Conservation (phyloP, 2,113 vertebrate genomes). For the Plestiodon gilberti region DNA sequence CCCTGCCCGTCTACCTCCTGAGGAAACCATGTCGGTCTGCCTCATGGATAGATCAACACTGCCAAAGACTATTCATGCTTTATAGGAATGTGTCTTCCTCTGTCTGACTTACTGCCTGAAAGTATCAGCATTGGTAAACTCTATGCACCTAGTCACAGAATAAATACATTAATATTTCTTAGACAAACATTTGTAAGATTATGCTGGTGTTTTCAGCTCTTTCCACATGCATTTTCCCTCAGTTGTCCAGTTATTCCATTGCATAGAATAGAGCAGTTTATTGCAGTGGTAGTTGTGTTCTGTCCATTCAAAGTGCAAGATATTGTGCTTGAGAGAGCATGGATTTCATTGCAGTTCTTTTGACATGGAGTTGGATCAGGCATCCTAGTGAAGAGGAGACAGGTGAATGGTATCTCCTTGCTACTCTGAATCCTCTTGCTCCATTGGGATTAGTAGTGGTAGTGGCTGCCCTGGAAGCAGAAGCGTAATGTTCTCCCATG, state of each 20-base stretch:
- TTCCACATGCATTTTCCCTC: neutral
- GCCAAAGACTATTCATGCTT: neutral
- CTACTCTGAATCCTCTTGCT: neutral
- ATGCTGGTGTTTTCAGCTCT: neutral
- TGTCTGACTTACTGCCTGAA: neutral
- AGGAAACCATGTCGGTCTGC: too few relatives aligned
- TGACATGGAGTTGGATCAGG: neutral
- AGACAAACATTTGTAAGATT: neutral
- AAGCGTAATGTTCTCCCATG: too few relatives aligned
- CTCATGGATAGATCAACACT: too few relatives aligned
- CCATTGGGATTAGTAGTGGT: neutral
- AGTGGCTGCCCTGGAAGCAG: neutral
- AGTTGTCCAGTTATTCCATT: neutral
- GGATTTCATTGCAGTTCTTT: neutral
- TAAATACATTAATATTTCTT: neutral
- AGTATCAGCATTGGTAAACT: too few relatives aligned
- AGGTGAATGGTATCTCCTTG: neutral
- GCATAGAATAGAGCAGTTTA: neutral
- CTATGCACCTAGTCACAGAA: neutral
- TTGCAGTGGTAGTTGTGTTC: neutral
- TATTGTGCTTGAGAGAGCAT: too few relatives aligned
- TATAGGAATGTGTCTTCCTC: neutral
- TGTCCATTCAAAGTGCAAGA: neutral
- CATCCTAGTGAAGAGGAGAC: neutral
- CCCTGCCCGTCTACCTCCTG: too few relatives aligned